A percentile compares a stretch with the other conserved stretches of the same genome.
These are phyloP conservation scores for Pseudococcus viburni DNA, from an alignment of 2,888 invertebrate genomes.

Conservation along the genomic window DNA sequence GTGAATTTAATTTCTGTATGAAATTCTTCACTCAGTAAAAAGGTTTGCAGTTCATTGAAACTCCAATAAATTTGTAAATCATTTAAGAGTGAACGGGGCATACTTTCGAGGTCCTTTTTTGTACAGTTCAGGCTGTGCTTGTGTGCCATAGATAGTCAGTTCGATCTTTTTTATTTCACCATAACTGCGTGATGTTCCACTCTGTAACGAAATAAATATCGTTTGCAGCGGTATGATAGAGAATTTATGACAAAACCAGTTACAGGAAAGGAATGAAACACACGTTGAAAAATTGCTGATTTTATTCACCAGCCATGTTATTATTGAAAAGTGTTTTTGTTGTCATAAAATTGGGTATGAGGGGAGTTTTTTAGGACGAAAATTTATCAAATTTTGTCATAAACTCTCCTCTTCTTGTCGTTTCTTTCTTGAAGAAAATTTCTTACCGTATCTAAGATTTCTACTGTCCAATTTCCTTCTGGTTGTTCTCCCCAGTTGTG, in stretches of 20 bases:
- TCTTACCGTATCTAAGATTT: slow-evolving; percentile 71
- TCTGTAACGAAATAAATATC: neutral
- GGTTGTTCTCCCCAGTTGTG: slow-evolving; percentile 92
- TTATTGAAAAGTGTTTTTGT: no score
- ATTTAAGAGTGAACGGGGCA: neutral
- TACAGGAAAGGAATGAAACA: no score
- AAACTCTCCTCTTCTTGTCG: neutral
- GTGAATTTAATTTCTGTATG: neutral
- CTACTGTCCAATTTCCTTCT: slow-evolving; percentile 78
- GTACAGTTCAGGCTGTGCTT: slow-evolving; percentile 57
- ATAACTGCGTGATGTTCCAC: neutral
- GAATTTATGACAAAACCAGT: no score
- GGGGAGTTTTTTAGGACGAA: no score
- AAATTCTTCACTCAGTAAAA: neutral
- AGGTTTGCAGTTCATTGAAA: neutral
- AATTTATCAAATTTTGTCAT: no score
- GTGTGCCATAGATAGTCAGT: slow-evolving; percentile 64
- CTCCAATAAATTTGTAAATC: neutral
- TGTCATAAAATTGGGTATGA: no score
- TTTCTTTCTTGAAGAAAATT: neutral
- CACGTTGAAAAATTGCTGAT: no score
- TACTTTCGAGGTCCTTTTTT: slow-evolving; percentile 62
- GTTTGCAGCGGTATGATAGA: neutral
- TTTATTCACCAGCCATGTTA: no score
- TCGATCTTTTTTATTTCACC: neutral